phyloP scores from a whole-genome alignment of 2,113 vertebrate species.

The Seriola rivoliana region DNA sequence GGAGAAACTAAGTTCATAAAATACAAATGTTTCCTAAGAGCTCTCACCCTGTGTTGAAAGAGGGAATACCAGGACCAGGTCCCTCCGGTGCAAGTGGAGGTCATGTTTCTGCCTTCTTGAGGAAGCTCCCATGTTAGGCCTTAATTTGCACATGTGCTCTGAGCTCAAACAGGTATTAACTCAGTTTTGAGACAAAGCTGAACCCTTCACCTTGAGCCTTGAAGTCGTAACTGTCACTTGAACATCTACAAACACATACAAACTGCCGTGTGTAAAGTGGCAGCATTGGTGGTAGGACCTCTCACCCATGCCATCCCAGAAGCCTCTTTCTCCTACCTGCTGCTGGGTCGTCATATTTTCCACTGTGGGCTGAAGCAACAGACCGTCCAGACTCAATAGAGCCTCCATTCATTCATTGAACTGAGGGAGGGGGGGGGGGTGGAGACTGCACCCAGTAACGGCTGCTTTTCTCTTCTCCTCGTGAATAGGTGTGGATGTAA shows the following conservation, averaged over 20 bases:
- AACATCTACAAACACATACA: slow-evolving; percentile 30
- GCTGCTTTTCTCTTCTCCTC: slow-evolving; percentile 55
- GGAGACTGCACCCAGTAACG: slow-evolving; percentile 43
- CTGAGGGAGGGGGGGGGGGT: slow-evolving; percentile 59
- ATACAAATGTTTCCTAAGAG: not conserved
- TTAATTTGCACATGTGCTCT: slow-evolving; percentile 2
- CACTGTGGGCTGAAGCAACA: slow-evolving; percentile 72
- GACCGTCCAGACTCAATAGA: slow-evolving; percentile 74
- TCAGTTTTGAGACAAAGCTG: slow-evolving; percentile 8
- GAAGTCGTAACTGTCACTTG: slow-evolving; percentile 4
- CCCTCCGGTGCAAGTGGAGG: slow-evolving; percentile 1
- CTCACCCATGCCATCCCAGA: slow-evolving; percentile 38
- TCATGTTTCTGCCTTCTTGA: not conserved
- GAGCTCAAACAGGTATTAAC: not conserved
- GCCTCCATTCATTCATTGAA: slow-evolving; percentile 75
- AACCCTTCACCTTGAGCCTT: slow-evolving; percentile 9
- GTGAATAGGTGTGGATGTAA: slow-evolving; percentile 68
- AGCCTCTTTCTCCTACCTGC: slow-evolving; percentile 73
- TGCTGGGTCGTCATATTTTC: slow-evolving; percentile 77
- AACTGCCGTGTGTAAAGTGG: slow-evolving; percentile 41
- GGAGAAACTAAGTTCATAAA: not conserved
- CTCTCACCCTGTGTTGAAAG: not conserved
- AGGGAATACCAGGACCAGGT: not conserved
- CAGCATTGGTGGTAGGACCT: slow-evolving; percentile 30
- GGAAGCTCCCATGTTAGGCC: not conserved